Evolutionary conservation across 2,888 invertebrate genomes (phyloP).

Genomic region (Ditula angustiorana): DNA sequence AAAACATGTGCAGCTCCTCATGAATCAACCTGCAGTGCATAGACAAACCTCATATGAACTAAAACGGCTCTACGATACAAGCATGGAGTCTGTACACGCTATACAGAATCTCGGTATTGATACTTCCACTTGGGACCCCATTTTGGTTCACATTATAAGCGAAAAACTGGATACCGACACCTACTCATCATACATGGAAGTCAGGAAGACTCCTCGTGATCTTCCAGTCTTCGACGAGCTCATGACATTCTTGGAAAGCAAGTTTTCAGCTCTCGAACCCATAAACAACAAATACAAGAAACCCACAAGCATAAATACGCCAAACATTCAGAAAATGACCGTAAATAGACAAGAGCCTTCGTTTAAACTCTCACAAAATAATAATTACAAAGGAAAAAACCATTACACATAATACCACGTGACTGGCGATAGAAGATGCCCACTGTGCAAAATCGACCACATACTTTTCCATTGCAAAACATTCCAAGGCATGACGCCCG

Average conservation of each 20-base stretch:
- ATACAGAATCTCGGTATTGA: constrained; percentile 2
- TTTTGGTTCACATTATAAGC: constrained; percentile 2
- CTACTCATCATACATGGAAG: constrained; percentile 11
- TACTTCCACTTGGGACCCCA: constrained; percentile 14
- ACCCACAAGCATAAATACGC: not conserved
- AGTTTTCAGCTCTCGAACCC: constrained; percentile 25
- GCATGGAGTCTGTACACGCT: not conserved
- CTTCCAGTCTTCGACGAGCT: constrained; percentile 8
- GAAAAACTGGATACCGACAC: constrained; percentile 6
- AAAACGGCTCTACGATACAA: not conserved
- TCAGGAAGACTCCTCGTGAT: constrained; percentile 5
- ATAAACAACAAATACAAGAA: not conserved
- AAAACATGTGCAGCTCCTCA: not conserved
- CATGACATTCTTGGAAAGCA: constrained; percentile 17
- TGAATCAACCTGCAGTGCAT: not conserved
- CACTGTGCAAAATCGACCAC: constrained; percentile 39
- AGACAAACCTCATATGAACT: not conserved
- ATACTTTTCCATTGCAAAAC: constrained; percentile 38
- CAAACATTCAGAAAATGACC: not conserved
- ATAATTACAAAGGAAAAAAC: too few relatives aligned
- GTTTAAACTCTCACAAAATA: too few relatives aligned
- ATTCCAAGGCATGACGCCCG: constrained; percentile 19
- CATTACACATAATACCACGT: too few relatives aligned
- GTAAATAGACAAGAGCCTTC: too few relatives aligned
- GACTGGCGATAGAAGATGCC: too few relatives aligned